Base-by-base conservation (phyloP, 2,888 invertebrate species). In the Apoderus coryli region DNA sequence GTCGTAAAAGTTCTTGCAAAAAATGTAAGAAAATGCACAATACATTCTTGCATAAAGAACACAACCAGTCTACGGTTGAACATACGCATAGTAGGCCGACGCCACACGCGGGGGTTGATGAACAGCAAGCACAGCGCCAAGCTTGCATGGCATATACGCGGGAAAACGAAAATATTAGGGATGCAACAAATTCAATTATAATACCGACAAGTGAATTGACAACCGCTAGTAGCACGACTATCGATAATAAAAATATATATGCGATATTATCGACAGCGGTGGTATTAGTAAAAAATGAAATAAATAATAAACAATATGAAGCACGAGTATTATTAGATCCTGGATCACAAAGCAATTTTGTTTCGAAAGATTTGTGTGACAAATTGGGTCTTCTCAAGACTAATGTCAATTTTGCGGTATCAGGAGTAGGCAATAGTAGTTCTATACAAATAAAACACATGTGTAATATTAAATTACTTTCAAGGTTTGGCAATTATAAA, bases 1-100 rank as follows among this genome's bases (percentile, higher is more conserved):
- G 37, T 29, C 19, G 31, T 10, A 32, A 34, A 14, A 7, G 22
- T 1, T 10, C 25, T 13, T 40, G 37, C 25, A 27, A 25, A 23
- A 19, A 30, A 10, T 40, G 38, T 26, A 11, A 27, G 4, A 29
- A 27, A 34, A 22, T 16, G 14, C 35, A 35, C 15, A 38, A 40
- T n/a, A n/a, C n/a, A n/a, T n/a, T n/a, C n/a, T n/a, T n/a, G n/a
- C n/a, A n/a, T n/a, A n/a, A n/a, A n/a, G n/a, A n/a, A n/a, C n/a
- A n/a, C n/a, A n/a, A n/a, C n/a, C n/a, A n/a, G n/a, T n/a, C n/a
- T n/a, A n/a, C n/a, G 4, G 10, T 13, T 3, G 10, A 14, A 16
- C 3, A 19, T 14, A 15, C 19, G 19, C 22, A 15, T 11, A 29
- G 16, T 25, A 14, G 19, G 25, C 24, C 14, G n/a, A n/a, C n/a